Evolutionary conservation across 2,888 invertebrate species (phyloP).

Genomic region (Caenorhabditis afra): DNA sequence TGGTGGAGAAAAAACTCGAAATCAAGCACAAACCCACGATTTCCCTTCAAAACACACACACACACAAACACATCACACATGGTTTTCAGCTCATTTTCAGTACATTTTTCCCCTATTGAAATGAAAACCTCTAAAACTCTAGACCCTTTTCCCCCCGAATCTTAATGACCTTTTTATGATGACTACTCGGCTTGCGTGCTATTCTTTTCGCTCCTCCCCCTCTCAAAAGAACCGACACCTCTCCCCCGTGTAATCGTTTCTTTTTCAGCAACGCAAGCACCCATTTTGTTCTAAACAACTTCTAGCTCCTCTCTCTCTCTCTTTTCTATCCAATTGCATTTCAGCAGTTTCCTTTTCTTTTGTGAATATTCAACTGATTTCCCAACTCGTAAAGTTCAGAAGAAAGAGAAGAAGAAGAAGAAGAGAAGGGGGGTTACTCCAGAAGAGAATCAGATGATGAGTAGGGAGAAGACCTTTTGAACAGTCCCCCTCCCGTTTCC

Average conservation of each 20-base stretch:
- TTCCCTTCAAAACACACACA: background rate
- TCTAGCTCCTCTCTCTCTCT: background rate
- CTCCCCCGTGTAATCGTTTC: too few species aligned
- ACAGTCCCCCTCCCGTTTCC: conserved; percentile 6
- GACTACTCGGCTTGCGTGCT: too few species aligned
- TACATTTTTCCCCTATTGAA: background rate
- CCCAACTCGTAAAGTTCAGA: background rate
- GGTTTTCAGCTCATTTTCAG: background rate
- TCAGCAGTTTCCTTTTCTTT: background rate
- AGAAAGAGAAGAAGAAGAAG: background rate
- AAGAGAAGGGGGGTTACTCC: background rate
- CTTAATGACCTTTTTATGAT: too few species aligned
- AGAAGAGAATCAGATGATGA: conserved; percentile 6
- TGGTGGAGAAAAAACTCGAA: background rate
- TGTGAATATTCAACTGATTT: conserved; percentile 6
- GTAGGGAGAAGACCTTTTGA: background rate
- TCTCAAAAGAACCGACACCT: background rate
- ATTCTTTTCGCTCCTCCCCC: background rate
- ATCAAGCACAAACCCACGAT: background rate
- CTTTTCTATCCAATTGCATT: conserved; percentile 1
- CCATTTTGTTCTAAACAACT: background rate
- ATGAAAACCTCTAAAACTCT: background rate
- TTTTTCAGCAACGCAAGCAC: too few species aligned
- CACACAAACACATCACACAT: background rate
- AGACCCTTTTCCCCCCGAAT: too few species aligned